Evolutionary conservation across 2,113 vertebrate species (phyloP).

Genomic region (Anarhynchus alexandrinus): DNA sequence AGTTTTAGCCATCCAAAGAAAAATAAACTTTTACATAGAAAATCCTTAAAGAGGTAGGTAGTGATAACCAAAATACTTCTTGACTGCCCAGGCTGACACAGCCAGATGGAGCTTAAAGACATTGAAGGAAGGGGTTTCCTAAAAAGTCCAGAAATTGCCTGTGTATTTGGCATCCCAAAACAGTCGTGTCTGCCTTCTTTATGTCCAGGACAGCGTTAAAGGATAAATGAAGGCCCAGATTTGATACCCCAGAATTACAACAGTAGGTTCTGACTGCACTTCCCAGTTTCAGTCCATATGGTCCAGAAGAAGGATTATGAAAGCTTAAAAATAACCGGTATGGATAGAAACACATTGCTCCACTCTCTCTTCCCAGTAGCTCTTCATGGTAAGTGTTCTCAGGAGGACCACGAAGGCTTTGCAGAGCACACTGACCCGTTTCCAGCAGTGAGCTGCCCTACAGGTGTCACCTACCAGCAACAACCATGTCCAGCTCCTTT

Average conservation of each 20-base stretch:
- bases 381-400: background rate
- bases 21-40: background rate
- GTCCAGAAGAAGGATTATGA: background rate
- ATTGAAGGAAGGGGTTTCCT: background rate
- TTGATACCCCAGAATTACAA: background rate
- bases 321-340: background rate
- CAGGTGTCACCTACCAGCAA: background rate
- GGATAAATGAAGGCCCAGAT: background rate
- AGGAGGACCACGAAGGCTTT: background rate
- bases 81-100: background rate
- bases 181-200: background rate
- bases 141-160: background rate
- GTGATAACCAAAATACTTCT: background rate
- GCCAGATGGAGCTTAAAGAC: background rate
- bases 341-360: background rate
- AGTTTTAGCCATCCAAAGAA: background rate
- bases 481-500: background rate
- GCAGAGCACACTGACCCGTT: background rate
- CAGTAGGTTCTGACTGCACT: fast-evolving
- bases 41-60: background rate
- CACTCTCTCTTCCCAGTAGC: background rate
- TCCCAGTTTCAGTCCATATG: background rate
- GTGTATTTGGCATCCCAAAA: background rate
- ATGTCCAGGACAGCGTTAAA: background rate
- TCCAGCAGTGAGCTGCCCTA: background rate